Percentiles rank a stretch among this genome's conserved stretches.
phyloP scores from a whole-genome alignment of 2,797 vertebrate genomes.

The Fratercula arctica region DNA sequence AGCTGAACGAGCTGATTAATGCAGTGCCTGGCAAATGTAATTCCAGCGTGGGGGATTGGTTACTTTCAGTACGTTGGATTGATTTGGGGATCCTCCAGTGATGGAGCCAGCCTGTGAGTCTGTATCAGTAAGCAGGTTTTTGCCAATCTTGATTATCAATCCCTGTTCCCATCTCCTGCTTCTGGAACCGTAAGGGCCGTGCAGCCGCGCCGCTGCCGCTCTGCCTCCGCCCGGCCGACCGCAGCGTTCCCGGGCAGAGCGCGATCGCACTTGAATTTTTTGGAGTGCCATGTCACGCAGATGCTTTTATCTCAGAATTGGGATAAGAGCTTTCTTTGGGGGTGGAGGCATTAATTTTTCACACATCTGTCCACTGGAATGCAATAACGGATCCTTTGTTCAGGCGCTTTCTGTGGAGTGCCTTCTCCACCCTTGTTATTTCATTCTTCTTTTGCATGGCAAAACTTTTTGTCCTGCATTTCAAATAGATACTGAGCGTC shows the following conservation, averaged over 20 bases:
- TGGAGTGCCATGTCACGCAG: not conserved
- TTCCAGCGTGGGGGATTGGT: not conserved
- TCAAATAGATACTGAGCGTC: constrained; percentile 42
- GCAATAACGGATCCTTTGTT: constrained; percentile 61
- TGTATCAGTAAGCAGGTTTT: not conserved
- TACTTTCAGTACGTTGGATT: not conserved
- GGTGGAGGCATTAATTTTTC: constrained; percentile 51
- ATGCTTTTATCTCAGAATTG: constrained; percentile 56
- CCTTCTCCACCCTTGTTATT: constrained; percentile 41
- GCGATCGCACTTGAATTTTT: not conserved
- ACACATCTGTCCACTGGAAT: constrained; percentile 51
- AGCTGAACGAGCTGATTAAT: not conserved
- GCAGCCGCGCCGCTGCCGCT: not conserved
- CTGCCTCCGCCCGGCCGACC: not conserved
- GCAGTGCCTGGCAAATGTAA: not conserved
- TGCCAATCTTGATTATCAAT: fast-evolving
- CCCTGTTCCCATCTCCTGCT: fast-evolving
- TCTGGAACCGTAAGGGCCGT: fast-evolving
- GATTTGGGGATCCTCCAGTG: not conserved
- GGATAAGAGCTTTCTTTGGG: constrained; percentile 60
- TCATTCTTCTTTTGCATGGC: constrained; percentile 41
- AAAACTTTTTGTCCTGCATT: constrained; percentile 61
- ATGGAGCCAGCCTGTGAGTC: not conserved
- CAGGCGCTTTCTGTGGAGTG: not conserved
- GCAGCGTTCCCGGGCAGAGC: not conserved